phyloP scores from a whole-genome alignment of 2,113 vertebrate species.

The Passer domesticus region DNA sequence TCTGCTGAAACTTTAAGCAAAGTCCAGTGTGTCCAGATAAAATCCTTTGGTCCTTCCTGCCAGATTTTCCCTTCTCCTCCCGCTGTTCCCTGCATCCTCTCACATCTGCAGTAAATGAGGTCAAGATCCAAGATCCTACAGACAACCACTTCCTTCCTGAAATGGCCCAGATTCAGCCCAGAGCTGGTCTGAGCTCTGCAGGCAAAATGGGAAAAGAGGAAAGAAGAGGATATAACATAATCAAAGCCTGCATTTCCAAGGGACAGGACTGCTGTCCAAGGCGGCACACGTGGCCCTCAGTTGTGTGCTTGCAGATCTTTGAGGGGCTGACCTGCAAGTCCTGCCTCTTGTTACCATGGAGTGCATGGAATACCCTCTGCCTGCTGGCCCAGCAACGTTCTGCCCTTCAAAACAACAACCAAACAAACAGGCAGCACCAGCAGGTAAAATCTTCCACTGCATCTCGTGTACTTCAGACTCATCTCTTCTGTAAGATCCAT shows the following conservation, averaged over 20 bases:
- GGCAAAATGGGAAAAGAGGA: background rate
- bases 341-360: background rate
- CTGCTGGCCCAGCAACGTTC: background rate
- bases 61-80: background rate
- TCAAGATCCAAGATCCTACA: conserved; percentile 51
- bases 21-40: background rate
- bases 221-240: background rate
- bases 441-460: background rate
- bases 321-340: background rate
- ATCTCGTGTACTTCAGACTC: background rate
- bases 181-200: background rate
- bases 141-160: conserved; percentile 47
- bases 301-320: background rate
- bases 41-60: background rate
- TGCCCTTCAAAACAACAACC: background rate
- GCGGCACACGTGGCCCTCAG: background rate
- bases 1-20: background rate
- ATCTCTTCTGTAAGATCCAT: background rate
- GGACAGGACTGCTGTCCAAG: background rate
- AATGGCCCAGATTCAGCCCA: background rate
- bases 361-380: background rate
- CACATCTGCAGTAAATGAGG: conserved; percentile 51
- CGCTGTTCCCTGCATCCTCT: background rate
- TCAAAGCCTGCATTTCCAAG: background rate
- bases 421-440: background rate